Base-by-base conservation (phyloP, 2,113 vertebrate genomes). In the Plectropomus leopardus region DNA sequence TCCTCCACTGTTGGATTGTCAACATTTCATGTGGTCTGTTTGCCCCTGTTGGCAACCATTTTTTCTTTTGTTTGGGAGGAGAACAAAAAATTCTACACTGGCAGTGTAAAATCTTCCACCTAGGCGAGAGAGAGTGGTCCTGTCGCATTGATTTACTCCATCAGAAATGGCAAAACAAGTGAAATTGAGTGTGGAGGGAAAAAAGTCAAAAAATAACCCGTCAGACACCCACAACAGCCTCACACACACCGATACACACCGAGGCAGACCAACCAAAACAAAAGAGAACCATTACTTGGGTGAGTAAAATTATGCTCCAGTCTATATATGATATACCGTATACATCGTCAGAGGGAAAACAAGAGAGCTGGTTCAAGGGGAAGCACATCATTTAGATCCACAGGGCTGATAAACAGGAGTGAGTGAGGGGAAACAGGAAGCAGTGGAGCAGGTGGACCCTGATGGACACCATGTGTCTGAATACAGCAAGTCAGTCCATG, bases 141-240 rank as follows among this genome's bases (percentile, higher is more conserved):
- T 76, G 59, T 82, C 48, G 10, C 78, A 84, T 76, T 72, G 78
- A 77, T 73, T 79, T 72, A 73, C 72, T 84, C 80, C 21, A 24
- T 84, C 80, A 76, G 63, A 77, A 80, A 74, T 51, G 47, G 77
- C 1, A 10, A 81, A 90, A 76, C 57, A 71, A 78, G 83, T 78
- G 64, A 87, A 80, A 87, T 73, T 34, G 88, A 76, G 57, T 83
- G 78, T 36, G 54, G 45, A 6, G 47, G n/a, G 13, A 34, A 47
- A 55, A 61, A 51, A 65, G 53, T 57, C 21, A 58, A 71, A 78
- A 57, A 57, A 24, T 23, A 72, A 72, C 53, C 53, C 30, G 16
- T 45, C 51, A 0, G 69, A 71, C 24, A 24, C 65, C 21, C 51
- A 75, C 21, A 54, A 61, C 40, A 36, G 28, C 47, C 44, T 61